Base-by-base conservation (phyloP, 53 echinoderm and acorn worm species). In the Paelopatides confundens region DNA sequence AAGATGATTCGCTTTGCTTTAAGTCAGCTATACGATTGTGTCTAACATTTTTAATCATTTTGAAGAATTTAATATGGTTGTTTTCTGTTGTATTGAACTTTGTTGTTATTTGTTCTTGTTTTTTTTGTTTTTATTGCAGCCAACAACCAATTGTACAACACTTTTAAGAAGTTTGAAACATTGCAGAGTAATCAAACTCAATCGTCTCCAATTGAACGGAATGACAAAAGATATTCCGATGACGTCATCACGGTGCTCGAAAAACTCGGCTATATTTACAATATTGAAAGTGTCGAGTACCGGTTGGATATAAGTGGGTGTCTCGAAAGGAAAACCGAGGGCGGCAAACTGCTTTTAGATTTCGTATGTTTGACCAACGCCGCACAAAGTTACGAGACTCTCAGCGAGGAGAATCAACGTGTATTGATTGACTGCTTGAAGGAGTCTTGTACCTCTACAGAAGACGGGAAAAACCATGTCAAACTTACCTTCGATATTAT, bases 341-440 rank as follows among this genome's bases (percentile, higher is more conserved):
- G 81, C 40, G 96, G 96, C 26, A 88, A 88, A 43, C 62, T 88
- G 34, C 88, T 96, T 15, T 71, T 96, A 24, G 94, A 96, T 79
- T 96, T 95, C 82, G 88, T 95, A 70, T 95, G 95, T 85, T 89
- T 95, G 82, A 95, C 95, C 85, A 95, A 95, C 88, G 95, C 93
- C 76, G 90, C 95, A 12, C 89, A 90, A n/a, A 89, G 91, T 65
- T 95, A 95, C 82, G 91, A 93, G 66, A 95, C 91, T n/a, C 86
- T 95, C 49, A 88, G 93, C 14, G 89, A 84, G 81, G 64, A 89
- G 11, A 91, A 95, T 71, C 89, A 93, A 43, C 86, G 89, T 17
- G 88, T 85, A 12, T 71, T 95, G 12, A 90, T 95, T 39, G 86
- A 93, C 70, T 67, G 87, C 62, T 53, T 95, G 47, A 82, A 85